A percentile compares a stretch with the other conserved stretches of the same genome.
Evolutionary conservation across 2,888 invertebrate species (phyloP).

Genomic region (Hyppa rectilinea): DNA sequence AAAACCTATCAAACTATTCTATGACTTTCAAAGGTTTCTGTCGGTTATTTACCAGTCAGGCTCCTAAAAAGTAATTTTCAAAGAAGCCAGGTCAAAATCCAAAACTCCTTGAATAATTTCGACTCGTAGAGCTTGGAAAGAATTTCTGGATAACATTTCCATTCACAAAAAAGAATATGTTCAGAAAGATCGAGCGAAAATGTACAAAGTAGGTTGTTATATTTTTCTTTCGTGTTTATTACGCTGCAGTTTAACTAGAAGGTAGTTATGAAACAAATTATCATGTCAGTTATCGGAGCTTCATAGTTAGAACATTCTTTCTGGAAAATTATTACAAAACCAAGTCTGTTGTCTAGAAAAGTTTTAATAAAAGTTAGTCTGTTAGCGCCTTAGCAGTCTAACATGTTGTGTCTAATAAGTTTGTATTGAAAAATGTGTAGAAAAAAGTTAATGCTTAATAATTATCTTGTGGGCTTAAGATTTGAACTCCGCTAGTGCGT

Average conservation of each 20-base stretch:
- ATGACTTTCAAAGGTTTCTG: no score
- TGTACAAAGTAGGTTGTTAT: neutral
- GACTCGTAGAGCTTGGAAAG: neutral
- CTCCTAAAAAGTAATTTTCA: no score
- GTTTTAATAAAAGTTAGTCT: slow-evolving; percentile 20
- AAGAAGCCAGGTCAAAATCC: neutral
- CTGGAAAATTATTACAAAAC: slow-evolving; percentile 19
- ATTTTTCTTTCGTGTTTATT: slow-evolving; percentile 8
- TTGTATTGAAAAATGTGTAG: neutral
- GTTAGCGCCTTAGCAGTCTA: slow-evolving; percentile 21
- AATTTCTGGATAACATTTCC: neutral
- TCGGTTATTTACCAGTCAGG: no score
- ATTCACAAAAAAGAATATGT: neutral
- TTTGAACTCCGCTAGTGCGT: no score
- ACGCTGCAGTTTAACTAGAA: slow-evolving; percentile 6
- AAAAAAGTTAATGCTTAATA: slow-evolving; percentile 85
- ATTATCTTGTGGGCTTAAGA: neutral
- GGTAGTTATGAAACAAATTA: slow-evolving; percentile 12
- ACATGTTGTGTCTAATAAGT: slow-evolving; percentile 15
- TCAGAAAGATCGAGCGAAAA: neutral
- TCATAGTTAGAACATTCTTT: slow-evolving; percentile 35
- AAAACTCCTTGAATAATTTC: neutral
- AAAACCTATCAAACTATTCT: no score
- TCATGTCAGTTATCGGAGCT: slow-evolving; percentile 13
- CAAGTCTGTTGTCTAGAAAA: neutral